These are phyloP conservation scores for Gisinianus flammeolus DNA, from an alignment of 2,888 invertebrate species.

Conservation along the genomic window DNA sequence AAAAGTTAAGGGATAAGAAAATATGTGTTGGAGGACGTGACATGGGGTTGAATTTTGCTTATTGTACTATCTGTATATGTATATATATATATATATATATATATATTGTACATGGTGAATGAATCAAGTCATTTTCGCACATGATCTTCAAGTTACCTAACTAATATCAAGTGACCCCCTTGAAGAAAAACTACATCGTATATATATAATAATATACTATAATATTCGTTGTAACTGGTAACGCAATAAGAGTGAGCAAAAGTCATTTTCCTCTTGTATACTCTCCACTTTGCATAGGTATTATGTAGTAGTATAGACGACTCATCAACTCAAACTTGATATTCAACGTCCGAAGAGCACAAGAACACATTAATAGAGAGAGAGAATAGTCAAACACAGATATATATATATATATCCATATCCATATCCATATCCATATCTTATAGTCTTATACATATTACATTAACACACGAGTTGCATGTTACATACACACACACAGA, in stretches of 20 bases:
- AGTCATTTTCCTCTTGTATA: not conserved
- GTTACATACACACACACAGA: not conserved
- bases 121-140: not conserved
- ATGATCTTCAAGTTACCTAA: conserved; percentile 7
- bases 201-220: too few relatives aligned
- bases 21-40: not conserved
- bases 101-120: too few relatives aligned
- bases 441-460: not conserved
- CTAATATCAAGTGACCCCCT: conserved; percentile 18
- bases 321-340: not conserved
- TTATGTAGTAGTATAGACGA: not conserved
- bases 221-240: not conserved
- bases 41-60: not conserved
- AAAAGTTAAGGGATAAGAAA: not conserved
- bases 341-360: not conserved
- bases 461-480: not conserved
- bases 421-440: not conserved
- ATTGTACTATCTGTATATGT: too few relatives aligned
- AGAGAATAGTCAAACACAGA: not conserved
- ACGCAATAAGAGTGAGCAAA: not conserved
- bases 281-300: not conserved
- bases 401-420: not conserved
- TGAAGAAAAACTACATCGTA: not conserved
- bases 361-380: not conserved
- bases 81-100: too few relatives aligned